Evolutionary conservation across 2,113 vertebrate genomes (phyloP).

Genomic region (Corythornis vintsioides): DNA sequence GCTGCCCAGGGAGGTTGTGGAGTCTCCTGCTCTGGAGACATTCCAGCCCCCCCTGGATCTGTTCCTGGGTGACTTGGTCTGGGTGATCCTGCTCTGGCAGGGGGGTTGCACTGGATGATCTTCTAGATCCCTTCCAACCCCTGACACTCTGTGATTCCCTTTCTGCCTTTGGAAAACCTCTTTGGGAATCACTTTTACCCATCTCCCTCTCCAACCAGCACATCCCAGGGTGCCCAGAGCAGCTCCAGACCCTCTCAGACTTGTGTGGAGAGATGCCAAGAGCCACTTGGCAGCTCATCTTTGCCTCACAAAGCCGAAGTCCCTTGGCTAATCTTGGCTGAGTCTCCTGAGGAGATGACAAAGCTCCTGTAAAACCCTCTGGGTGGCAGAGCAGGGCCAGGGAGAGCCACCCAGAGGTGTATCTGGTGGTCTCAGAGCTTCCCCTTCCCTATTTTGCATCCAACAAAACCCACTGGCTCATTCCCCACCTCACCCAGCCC

Average conservation of each 20-base stretch:
- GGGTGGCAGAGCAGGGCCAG: too few relatives aligned
- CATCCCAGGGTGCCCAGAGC: neutral
- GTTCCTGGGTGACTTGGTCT: too few relatives aligned
- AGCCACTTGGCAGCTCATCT: neutral
- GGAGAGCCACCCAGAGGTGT: rapidly evolving
- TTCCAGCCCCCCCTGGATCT: too few relatives aligned
- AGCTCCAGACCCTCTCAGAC: too few relatives aligned
- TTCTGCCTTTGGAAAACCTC: neutral
- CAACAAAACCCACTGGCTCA: rapidly evolving
- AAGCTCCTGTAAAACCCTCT: neutral
- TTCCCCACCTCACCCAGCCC: rapidly evolving
- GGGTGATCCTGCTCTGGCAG: too few relatives aligned
- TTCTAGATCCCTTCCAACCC: too few relatives aligned
- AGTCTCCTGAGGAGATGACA: rapidly evolving
- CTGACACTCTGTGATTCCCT: too few relatives aligned
- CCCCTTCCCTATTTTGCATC: rapidly evolving
- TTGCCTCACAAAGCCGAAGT: neutral
- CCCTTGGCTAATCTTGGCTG: neutral
- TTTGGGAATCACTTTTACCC: neutral
- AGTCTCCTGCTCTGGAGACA: too few relatives aligned
- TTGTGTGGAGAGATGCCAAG: too few relatives aligned
- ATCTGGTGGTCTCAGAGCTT: neutral
- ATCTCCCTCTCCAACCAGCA: neutral
- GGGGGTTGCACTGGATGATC: too few relatives aligned
- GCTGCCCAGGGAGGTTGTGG: too few relatives aligned